Evolutionary conservation across 2,113 vertebrate genomes (phyloP).

Genomic region (Cyanistes caeruleus): DNA sequence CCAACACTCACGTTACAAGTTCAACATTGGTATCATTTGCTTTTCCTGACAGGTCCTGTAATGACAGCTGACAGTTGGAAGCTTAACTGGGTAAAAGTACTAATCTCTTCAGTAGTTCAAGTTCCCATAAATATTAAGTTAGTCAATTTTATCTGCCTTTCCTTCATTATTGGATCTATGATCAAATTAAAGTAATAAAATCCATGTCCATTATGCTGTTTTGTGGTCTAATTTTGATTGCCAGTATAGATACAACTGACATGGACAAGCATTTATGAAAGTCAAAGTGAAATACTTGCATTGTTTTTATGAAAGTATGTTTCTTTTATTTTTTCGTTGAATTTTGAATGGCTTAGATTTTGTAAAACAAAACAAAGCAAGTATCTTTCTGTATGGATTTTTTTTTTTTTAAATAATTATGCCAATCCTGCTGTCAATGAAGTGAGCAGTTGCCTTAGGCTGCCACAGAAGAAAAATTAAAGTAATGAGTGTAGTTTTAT

Average conservation of each 20-base stretch:
- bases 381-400: not conserved
- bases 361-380: not conserved
- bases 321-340: not conserved
- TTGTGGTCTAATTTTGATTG: conserved; percentile 68
- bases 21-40: conserved; percentile 56
- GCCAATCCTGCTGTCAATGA: not conserved
- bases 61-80: conserved; percentile 64
- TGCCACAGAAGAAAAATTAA: not conserved
- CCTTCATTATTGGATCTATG: conserved; percentile 64
- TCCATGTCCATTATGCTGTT: conserved; percentile 68
- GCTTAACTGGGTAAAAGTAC: conserved; percentile 68
- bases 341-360: not conserved
- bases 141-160: conserved; percentile 70
- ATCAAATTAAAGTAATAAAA: conserved; percentile 72
- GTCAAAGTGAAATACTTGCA: conserved; percentile 14
- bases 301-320: not conserved
- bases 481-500: not conserved
- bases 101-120: conserved; percentile 69
- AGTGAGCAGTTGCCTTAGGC: not conserved
- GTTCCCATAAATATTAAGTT: conserved; percentile 71
- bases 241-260: conserved; percentile 42
- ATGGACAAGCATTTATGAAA: conserved; percentile 29
- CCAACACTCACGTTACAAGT: conserved; percentile 33
- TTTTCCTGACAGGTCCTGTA: conserved; percentile 59
- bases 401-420: not conserved